Base-by-base conservation (phyloP, 1,140 invertebrate species). In the Halictus rubicundus region DNA sequence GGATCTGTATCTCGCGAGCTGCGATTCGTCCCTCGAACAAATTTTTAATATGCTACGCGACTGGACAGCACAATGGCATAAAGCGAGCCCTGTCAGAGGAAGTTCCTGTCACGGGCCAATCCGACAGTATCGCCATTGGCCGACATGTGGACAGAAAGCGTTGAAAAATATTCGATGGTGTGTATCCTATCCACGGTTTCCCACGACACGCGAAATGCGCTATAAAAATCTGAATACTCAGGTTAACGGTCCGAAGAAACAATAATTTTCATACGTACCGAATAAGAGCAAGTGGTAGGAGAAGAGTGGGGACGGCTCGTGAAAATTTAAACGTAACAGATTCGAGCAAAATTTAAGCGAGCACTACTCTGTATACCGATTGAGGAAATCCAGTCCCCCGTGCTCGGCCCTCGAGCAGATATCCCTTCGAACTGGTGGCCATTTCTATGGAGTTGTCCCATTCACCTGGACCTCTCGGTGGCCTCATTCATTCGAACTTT, bases 401-500 rank as follows among this genome's bases (percentile, higher is more conserved):
- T 7, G 19, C 32, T 32, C 14, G 19, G 3, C 19, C 7, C n/a
- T n/a, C n/a, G n/a, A n/a, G 27, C 5, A 16, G 25, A 23, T 61
- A 25, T 68, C 68, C 69, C 32, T 39, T 14, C 46, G 25, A 10
- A 19, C 23, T 16, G 60, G 42, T 70, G 19, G 16, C 14, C n/a
- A n/a, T 19, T 71, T n/a, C 76, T 64, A 78, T 71, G 42, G 42
- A 78, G 12, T 42, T 63, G 60, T 64, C 27, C 23, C 68, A 77
- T 70, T 78, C 59, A 71, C 46, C 76, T n/a, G 68, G 46, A 6
- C 21, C 23, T 64, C 14, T 23, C 49, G 37, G 37, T 54, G 52
- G 49, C 27, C 59, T 32, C 54, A 19, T 68, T 77, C 54, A 23
- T 14, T 12, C 10, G 2, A 46, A 12, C 59, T 54, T n/a, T 42